Base-by-base conservation (phyloP, 2,888 invertebrate genomes). In the Stegophylla sp. region DNA sequence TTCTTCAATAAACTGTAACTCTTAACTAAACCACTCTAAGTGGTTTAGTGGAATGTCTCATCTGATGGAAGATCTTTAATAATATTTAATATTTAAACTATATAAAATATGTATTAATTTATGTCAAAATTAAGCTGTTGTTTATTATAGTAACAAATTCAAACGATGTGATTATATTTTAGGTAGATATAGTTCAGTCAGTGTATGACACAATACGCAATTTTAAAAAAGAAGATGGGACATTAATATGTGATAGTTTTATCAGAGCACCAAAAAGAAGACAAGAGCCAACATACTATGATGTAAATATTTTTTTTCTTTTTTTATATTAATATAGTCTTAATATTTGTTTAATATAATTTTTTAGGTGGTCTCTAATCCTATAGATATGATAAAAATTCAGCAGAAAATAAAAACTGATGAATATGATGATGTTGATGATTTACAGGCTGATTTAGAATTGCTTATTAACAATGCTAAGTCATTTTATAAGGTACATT, bases 391-490 rank as follows among this genome's bases (percentile, higher is more conserved):
- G 85, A 88, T 97, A 61, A 92, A 94, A 87, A 96, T 99, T 3
- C 97, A 98, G 87, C 97, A 97, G 86, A 98, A 98, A 87, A 88
- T 98, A 13, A 97, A 97, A 90, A 97, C 95, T 0, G 98, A 98
- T 85, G 97, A 97, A 77, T 99, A 99, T 87, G 93, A 94, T 84
- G 96, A 96, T 86, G 90, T 98, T 84, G 96, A 97, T 45, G 96
- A 97, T 85, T 88, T 99, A 83, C 92, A 95, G 56, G 90, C 91
- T 12, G 98, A 99, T 86, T 91, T 99, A 84, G 94, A 96, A 85
- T 89, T 97, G 51, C 90, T 99, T 85, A 93, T 97, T 43, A 94
- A 92, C 84, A 99, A 99, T 88, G 96, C 98, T 0, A 96, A 96
- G 87, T 93, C 94, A 12, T 98, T 96, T 88, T 98, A 98, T 86